Evolutionary conservation across 2,888 invertebrate genomes (phyloP), one percentile per base, ranked within the genome.

Genomic region (Limenitis camilla): DNA sequence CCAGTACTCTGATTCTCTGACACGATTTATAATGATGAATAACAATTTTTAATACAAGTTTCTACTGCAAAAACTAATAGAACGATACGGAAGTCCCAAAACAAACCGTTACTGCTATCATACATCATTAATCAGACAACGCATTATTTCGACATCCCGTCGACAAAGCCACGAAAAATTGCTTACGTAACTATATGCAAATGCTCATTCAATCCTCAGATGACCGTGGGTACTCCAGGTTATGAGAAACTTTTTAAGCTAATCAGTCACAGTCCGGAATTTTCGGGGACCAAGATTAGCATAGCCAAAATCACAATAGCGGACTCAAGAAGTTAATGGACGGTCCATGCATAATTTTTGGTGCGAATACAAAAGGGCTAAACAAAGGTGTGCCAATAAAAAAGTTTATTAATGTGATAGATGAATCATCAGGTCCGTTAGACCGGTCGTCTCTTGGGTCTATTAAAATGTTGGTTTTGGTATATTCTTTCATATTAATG

Each of bases 271-370:
- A 77, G 74, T 72, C 72, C 71, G 63, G 62, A 57, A 65, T 67
- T 71, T 71, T 74, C 69, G 71, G 69, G 69, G 56, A 38, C 64
- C 63, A 58, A 58, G 68, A 84, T 84, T 83, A 76, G 72, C 82
- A 81, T 81, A 81, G 69, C 77, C 78, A 74, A 78, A 77, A 78
- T 81, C 68, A 86, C 86, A 85, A 85, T 76, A 69, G 71, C 61
- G 55, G 63, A 63, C 73, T 72, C 69, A 75, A 79, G 77, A 73
- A 80, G 74, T 81, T 84, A 83, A 84, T 83, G 79, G 74, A 72
- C 72, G 67, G 66, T 65, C 74, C 75, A 69, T 76, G 79, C 69
- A 81, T 81, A 84, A 82, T 80, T 79, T 74, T 64, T 65, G 64
- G 60, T 62, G 57, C 55, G 55, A 57, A 56, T 67, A 78, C 78